Evolutionary conservation across 2,797 vertebrate species (phyloP).

Genomic region (Urosaurus nigricauda): DNA sequence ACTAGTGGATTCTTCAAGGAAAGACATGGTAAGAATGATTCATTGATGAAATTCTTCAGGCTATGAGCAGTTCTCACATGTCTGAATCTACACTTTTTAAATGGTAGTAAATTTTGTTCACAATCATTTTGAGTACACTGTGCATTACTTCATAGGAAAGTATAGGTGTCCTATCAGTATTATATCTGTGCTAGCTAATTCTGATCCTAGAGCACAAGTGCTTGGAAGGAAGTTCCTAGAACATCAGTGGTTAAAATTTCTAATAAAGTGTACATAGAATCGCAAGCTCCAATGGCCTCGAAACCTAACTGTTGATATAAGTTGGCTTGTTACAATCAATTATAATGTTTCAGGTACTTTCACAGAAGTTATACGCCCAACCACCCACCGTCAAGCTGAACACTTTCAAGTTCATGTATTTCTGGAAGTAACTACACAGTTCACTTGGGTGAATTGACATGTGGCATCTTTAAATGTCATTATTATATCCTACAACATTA

Average conservation of each 20-base stretch:
- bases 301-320: not conserved
- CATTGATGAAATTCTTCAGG: conserved; percentile 47
- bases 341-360: not conserved
- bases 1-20: conserved; percentile 38
- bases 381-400: not conserved
- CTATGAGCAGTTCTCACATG: conserved; percentile 39
- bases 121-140: not conserved
- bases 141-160: not conserved
- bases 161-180: not conserved
- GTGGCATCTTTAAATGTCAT: not conserved
- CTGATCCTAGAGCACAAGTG: not conserved
- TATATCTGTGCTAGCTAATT: no score
- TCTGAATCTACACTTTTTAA: conserved; percentile 40
- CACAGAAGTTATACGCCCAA: not conserved
- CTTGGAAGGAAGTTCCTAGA: not conserved
- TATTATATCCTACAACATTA: not conserved
- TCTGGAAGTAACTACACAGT: conserved; percentile 15
- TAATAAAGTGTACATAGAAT: not conserved
- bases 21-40: conserved; percentile 49
- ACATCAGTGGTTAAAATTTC: not conserved
- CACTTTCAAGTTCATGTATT: not conserved
- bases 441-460: not conserved
- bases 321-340: not conserved
- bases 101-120: conserved; percentile 1
- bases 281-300: not conserved